These are phyloP conservation scores for Neolamprologus fasciatus DNA, from an alignment of 2,113 vertebrate species.

Conservation along the genomic window DNA sequence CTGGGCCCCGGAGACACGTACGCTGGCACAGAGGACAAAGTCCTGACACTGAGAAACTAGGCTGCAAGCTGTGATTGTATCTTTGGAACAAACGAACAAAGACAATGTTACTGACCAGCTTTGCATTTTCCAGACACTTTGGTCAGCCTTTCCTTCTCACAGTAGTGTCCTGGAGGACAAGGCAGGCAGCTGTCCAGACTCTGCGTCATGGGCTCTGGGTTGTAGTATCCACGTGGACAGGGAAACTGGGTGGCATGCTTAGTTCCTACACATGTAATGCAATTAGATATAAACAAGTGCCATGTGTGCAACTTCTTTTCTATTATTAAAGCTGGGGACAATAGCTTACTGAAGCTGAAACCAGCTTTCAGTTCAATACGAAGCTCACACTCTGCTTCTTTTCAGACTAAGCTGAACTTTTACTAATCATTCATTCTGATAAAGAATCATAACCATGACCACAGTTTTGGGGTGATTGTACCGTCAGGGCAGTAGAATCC, in stretches of 20 bases:
- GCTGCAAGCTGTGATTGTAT: background rate
- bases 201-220: constrained; percentile 85
- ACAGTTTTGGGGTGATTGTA: constrained; percentile 30
- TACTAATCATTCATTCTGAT: background rate
- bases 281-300: background rate
- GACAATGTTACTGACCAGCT: constrained; percentile 71
- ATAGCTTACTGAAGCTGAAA: background rate
- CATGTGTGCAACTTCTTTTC: background rate
- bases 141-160: constrained; percentile 82
- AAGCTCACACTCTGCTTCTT: background rate
- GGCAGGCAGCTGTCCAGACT: constrained; percentile 92
- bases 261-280: constrained; percentile 70
- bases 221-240: constrained; percentile 92
- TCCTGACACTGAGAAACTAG: background rate
- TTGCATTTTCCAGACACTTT: constrained; percentile 82
- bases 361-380: background rate
- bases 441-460: background rate
- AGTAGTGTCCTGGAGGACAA: constrained; percentile 87
- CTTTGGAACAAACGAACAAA: constrained; percentile 2
- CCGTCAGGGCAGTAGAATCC: constrained; percentile 93
- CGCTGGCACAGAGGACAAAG: background rate
- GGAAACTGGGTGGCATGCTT: constrained; percentile 81
- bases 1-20: background rate
- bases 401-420: background rate
- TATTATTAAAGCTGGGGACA: background rate